A percentile compares a stretch with the other conserved stretches of the same genome.
Evolutionary conservation across 2,797 vertebrate genomes (phyloP).

Genomic region (Balearica regulorum): DNA sequence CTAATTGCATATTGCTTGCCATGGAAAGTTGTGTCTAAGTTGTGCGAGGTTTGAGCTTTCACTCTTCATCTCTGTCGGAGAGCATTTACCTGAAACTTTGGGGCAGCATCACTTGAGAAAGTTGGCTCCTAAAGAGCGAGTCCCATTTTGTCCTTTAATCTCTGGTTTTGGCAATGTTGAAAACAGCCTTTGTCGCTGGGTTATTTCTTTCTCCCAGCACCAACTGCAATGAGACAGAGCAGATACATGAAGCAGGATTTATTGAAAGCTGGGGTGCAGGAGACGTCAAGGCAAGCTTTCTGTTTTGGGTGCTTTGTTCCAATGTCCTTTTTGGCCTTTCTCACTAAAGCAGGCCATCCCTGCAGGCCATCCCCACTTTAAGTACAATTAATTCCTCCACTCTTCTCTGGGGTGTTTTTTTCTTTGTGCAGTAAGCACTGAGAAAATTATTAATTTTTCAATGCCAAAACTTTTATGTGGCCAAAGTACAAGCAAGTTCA

Average conservation of each 20-base stretch:
- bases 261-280: fast-evolving
- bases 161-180: background rate
- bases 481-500: background rate
- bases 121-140: background rate
- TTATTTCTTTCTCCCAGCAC: background rate
- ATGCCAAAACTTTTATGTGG: background rate
- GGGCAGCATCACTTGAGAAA: background rate
- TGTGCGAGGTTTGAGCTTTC: background rate
- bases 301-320: slow-evolving; percentile 9
- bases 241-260: background rate
- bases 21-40: fast-evolving
- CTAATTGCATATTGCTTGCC: fast-evolving
- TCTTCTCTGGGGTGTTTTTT: background rate
- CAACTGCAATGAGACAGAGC: background rate
- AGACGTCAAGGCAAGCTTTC: background rate
- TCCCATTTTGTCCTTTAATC: background rate
- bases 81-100: background rate
- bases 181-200: background rate
- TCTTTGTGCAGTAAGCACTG: background rate
- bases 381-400: background rate
- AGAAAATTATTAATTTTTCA: background rate
- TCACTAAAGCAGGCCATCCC: background rate
- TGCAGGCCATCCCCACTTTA: background rate
- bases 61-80: background rate
- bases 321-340: background rate